Percentiles rank a stretch among this genome's conserved stretches.
Evolutionary conservation across 1,140 invertebrate genomes (phyloP).

Genomic region (Pogonus chalceus): DNA sequence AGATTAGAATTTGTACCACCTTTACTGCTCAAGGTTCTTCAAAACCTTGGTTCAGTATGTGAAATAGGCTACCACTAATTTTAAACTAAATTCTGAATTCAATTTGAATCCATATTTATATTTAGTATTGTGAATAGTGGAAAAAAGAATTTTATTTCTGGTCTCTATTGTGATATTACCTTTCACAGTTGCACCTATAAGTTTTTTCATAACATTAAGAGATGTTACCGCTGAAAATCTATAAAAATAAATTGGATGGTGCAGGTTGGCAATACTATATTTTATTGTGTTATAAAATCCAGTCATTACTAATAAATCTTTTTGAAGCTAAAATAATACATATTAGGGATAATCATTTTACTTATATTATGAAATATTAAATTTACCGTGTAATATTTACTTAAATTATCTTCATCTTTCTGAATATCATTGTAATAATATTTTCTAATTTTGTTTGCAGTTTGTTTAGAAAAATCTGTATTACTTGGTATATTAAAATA

Average conservation of each 20-base stretch:
- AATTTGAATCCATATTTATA: no score
- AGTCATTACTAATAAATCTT: conserved; percentile 32
- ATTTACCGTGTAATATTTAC: conserved; percentile 23
- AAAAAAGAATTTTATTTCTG: conserved; percentile 29
- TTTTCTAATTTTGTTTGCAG: conserved; percentile 39
- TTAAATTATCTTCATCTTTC: conserved; percentile 31
- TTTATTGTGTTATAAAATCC: conserved; percentile 34
- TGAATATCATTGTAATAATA: conserved; percentile 40
- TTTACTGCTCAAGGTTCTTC: no score
- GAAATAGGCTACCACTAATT: no score
- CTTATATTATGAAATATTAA: background rate
- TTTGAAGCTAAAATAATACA: conserved; percentile 16
- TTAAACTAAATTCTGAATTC: no score
- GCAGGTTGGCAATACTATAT: conserved; percentile 32
- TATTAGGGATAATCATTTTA: background rate
- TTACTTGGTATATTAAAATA: conserved; percentile 35
- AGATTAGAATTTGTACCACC: no score
- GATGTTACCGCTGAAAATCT: conserved; percentile 38
- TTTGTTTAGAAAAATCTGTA: conserved; percentile 32
- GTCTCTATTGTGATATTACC: background rate
- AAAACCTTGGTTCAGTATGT: background rate
- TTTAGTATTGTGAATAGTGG: conserved; percentile 24
- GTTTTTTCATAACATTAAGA: conserved; percentile 8
- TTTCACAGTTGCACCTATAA: conserved; percentile 6
- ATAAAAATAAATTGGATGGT: conserved; percentile 37